Evolutionary conservation across 2,797 vertebrate species (phyloP).

Genomic region (Gallinago stenura): DNA sequence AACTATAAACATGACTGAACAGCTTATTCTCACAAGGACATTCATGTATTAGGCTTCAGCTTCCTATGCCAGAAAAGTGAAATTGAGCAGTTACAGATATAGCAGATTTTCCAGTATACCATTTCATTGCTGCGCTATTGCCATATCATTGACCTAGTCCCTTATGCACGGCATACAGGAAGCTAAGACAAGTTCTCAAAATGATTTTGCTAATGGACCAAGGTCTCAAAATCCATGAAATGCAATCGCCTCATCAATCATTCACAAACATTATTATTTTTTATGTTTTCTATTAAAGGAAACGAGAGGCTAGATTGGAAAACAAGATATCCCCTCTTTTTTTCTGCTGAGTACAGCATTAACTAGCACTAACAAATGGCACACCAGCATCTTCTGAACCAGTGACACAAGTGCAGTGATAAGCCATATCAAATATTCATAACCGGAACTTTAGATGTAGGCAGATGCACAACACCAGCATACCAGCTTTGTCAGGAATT

Average conservation of each 20-base stretch:
- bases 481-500: conserved; percentile 75
- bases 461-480: conserved; percentile 73
- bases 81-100: background rate
- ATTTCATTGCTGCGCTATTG: background rate
- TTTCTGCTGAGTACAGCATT: conserved; percentile 57
- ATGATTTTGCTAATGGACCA: conserved; percentile 70
- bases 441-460: conserved; percentile 61
- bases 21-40: background rate
- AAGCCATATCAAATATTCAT: conserved; percentile 78
- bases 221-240: conserved; percentile 73
- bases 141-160: background rate
- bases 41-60: background rate
- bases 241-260: conserved; percentile 78
- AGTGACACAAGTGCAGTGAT: conserved; percentile 44
- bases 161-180: background rate
- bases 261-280: conserved; percentile 71
- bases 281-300: conserved; percentile 64
- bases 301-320: conserved; percentile 61
- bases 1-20: background rate
- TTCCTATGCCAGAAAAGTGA: background rate
- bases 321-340: conserved; percentile 41
- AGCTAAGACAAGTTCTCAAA: conserved; percentile 41
- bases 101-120: background rate
- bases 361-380: conserved; percentile 58
- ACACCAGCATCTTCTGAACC: conserved; percentile 6